A percentile compares a stretch with the other conserved stretches of the same genome.
phyloP scores from a whole-genome alignment of 2,888 invertebrate species.

The Melolontha melolontha region DNA sequence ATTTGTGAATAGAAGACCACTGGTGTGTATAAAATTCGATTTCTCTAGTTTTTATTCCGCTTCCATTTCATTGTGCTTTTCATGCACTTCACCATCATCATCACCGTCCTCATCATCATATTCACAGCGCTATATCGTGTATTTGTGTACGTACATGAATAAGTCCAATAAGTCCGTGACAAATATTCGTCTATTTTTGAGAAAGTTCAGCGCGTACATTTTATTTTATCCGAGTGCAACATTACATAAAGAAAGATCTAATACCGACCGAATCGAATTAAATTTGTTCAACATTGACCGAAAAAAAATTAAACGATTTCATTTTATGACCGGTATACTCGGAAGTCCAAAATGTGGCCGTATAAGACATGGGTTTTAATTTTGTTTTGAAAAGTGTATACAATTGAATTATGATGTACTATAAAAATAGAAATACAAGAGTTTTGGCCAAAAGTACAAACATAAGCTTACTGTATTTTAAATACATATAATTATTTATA shows the following conservation, averaged over 20 bases:
- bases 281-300: constrained; percentile 38
- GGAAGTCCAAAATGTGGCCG: constrained; percentile 22
- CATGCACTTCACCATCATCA: constrained; percentile 29
- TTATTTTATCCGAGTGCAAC: constrained; percentile 36
- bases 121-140: constrained; percentile 7
- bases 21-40: constrained; percentile 36
- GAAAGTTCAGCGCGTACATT: constrained; percentile 32
- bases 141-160: constrained; percentile 26
- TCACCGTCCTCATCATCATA: constrained; percentile 9
- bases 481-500: too few species aligned
- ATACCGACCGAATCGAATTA: constrained; percentile 35
- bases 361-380: constrained; percentile 5
- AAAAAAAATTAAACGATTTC: constrained; percentile 40
- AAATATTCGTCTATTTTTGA: constrained; percentile 36
- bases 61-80: constrained; percentile 14
- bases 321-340: constrained; percentile 30
- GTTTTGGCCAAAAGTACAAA: too few species aligned
- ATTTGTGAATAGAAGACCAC: constrained; percentile 31
- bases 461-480: too few species aligned
- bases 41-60: constrained; percentile 32
- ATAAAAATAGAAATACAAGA: background rate
- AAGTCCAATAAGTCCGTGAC: constrained; percentile 30
- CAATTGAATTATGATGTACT: constrained; percentile 1
- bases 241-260: constrained; percentile 36
- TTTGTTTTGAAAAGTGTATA: constrained; percentile 11